These are phyloP conservation scores for Morus bassanus DNA, from an alignment of 2,797 vertebrate genomes.

Conservation along the genomic window DNA sequence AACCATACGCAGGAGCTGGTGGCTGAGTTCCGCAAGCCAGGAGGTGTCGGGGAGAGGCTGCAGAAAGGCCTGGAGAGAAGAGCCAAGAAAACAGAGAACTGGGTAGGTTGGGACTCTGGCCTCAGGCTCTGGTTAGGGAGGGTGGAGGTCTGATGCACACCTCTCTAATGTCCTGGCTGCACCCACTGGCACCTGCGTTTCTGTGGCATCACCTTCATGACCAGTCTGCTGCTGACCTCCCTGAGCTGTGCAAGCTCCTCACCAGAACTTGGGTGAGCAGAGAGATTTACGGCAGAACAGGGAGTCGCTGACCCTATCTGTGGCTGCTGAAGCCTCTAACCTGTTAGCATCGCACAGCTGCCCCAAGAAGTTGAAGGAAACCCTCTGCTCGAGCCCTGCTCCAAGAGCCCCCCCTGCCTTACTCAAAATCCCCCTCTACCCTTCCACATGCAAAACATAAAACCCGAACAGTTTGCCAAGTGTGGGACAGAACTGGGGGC, in stretches of 20 bases:
- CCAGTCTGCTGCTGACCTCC: background rate
- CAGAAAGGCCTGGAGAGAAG: conserved; percentile 92
- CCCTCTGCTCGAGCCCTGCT: background rate
- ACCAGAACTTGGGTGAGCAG: background rate
- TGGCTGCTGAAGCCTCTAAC: background rate
- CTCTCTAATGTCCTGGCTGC: background rate
- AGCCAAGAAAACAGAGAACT: conserved; percentile 91
- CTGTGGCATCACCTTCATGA: background rate
- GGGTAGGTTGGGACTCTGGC: conserved; percentile 78
- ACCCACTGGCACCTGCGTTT: background rate
- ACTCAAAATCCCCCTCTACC: background rate
- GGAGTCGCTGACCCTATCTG: background rate
- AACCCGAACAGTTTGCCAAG: background rate
- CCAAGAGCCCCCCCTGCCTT: background rate
- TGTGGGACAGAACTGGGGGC: background rate
- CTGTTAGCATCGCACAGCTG: background rate
- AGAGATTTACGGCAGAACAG: background rate
- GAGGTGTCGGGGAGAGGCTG: conserved; percentile 90
- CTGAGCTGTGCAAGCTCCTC: background rate
- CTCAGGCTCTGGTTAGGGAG: background rate
- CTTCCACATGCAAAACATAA: background rate
- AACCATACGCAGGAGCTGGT: conserved; percentile 83
- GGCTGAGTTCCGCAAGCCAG: conserved; percentile 82
- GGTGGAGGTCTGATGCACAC: background rate
- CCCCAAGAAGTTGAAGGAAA: background rate